Conservation (phyloP, 2,113 vertebrate genomes). For the Balaeniceps rex region DNA sequence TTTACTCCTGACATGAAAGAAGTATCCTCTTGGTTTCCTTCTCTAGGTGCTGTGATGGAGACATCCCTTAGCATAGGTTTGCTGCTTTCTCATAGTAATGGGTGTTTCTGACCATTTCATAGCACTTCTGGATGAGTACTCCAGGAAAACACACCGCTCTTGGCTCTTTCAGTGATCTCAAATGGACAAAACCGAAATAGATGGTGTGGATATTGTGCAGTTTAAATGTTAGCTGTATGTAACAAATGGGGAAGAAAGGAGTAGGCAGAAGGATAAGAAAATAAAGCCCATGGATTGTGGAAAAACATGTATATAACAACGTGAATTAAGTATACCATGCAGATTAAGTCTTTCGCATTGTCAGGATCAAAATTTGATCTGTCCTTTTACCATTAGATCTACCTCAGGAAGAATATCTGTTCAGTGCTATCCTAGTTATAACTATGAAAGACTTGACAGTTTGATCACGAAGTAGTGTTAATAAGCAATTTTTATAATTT, state of each 20-base stretch:
- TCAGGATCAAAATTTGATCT: not conserved
- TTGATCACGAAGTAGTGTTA: not conserved
- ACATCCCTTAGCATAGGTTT: not conserved
- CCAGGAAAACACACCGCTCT: not conserved
- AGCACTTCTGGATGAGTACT: not conserved
- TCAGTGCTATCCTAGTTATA: not conserved
- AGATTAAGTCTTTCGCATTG: not conserved
- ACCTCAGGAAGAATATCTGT: not conserved
- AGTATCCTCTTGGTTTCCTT: not conserved
- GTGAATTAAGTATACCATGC: not conserved
- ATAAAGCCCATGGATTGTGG: not conserved
- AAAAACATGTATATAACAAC: not conserved
- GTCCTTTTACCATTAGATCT: not conserved
- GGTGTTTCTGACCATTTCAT: not conserved
- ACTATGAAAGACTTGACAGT: not conserved
- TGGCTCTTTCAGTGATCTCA: not conserved
- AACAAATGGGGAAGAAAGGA: not conserved
- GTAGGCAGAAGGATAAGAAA: not conserved
- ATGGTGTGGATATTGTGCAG: not conserved
- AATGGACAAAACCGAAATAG: not conserved
- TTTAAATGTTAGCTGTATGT: not conserved
- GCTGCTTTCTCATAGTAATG: not conserved
- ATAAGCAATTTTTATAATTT: not conserved
- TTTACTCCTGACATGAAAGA: not conserved
- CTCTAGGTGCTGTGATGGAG: not conserved